These are phyloP conservation scores for Scaptomyza pallida DNA, from an alignment of 1,140 invertebrate species.

Conservation along the genomic window DNA sequence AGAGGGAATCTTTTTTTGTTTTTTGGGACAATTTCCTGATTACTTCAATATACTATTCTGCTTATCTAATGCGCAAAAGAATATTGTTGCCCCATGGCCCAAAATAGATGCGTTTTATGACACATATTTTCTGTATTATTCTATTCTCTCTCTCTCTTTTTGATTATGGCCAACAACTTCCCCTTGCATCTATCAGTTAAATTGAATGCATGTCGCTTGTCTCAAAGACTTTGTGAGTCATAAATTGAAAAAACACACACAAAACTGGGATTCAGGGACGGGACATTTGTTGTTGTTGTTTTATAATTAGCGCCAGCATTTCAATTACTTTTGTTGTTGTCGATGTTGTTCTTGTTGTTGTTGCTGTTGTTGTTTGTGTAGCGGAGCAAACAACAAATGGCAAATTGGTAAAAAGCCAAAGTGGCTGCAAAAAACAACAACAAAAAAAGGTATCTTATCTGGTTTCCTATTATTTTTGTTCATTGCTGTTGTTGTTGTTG, in stretches of 20 bases:
- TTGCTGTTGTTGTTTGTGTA: slow-evolving; percentile 12
- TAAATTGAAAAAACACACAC: not conserved
- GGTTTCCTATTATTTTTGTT: slow-evolving; percentile 56
- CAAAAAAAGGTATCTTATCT: slow-evolving; percentile 80
- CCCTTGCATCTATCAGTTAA: slow-evolving; percentile 18
- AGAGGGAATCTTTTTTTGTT: not conserved
- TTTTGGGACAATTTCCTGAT: slow-evolving; percentile 1
- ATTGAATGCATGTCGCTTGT: slow-evolving; percentile 18
- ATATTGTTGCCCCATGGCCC: not conserved
- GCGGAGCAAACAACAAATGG: slow-evolving; percentile 16
- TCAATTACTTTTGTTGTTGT: slow-evolving; percentile 56
- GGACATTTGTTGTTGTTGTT: slow-evolving; percentile 8
- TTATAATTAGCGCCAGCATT: slow-evolving; percentile 69
- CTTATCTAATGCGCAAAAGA: slow-evolving; percentile 1
- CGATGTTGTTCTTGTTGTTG: not conserved
- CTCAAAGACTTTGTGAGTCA: slow-evolving; percentile 9
- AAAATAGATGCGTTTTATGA: slow-evolving; percentile 32
- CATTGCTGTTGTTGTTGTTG: not conserved
- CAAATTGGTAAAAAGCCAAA: slow-evolving; percentile 35
- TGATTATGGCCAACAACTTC: slow-evolving; percentile 9
- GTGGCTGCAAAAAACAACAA: slow-evolving; percentile 37
- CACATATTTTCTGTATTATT: not conserved
- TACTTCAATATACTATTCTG: not conserved
- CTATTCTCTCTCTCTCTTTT: not conserved
- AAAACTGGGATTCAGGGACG: not conserved